phyloP scores from a whole-genome alignment of 2,888 invertebrate species.

The Pomacea canaliculata region DNA sequence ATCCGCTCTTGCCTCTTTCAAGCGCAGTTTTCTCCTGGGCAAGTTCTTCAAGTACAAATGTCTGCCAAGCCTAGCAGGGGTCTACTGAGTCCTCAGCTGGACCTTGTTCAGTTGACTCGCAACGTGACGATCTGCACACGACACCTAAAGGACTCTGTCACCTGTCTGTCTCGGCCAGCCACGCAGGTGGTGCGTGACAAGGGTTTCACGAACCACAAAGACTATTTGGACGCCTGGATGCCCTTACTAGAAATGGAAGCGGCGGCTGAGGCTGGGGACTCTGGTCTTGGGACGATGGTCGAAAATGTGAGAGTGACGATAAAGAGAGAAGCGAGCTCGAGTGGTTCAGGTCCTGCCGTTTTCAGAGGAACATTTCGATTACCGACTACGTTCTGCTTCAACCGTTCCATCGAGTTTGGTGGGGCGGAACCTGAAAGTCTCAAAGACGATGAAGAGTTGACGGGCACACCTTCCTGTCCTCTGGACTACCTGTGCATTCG shows the following conservation, averaged over 20 bases:
- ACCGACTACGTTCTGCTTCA: conserved; percentile 8
- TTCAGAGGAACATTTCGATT: conserved; percentile 11
- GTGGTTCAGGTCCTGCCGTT: neutral
- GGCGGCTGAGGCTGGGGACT: conserved; percentile 21
- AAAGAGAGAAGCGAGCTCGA: neutral
- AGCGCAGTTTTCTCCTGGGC: conserved; percentile 29
- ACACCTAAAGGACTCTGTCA: conserved; percentile 38
- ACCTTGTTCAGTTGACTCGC: conserved; percentile 30
- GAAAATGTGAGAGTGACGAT: conserved; percentile 10
- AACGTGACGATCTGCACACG: conserved; percentile 36
- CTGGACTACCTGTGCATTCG: conserved; percentile 23
- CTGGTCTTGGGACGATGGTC: neutral
- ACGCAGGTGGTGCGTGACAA: conserved; percentile 28
- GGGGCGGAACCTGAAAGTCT: neutral
- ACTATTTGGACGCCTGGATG: conserved; percentile 28
- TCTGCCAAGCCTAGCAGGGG: conserved; percentile 33
- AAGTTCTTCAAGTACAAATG: conserved; percentile 36
- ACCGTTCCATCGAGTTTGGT: conserved; percentile 10
- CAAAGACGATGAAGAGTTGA: neutral
- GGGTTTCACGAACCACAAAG: neutral
- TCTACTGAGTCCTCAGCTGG: conserved; percentile 27
- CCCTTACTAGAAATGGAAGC: conserved; percentile 49
- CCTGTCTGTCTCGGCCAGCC: conserved; percentile 34
- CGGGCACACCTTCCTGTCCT: neutral
- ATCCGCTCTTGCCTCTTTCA: conserved; percentile 20